Conservation (phyloP, 2,113 vertebrate genomes). For the Protobothrops mucrosquamatus region DNA sequence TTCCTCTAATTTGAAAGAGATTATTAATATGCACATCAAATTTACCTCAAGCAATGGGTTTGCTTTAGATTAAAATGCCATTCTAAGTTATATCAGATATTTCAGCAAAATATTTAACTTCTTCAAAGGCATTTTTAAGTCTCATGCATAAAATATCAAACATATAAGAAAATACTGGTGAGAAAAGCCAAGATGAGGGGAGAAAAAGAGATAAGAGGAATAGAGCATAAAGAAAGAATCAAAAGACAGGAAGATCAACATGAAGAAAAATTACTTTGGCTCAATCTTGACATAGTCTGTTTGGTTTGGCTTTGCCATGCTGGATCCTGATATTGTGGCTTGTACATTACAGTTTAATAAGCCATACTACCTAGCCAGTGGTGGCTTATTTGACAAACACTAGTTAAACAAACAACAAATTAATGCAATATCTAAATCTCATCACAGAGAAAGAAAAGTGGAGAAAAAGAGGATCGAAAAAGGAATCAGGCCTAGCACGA, state of each 20-base stretch:
- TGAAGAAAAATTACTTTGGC: too few species aligned
- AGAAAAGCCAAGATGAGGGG: background rate
- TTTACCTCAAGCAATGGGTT: background rate
- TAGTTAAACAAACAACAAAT: background rate
- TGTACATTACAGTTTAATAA: background rate
- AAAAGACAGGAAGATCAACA: too few species aligned
- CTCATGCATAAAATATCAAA: too few species aligned
- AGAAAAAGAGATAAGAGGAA: background rate
- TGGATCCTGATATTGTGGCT: background rate
- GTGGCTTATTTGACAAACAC: background rate
- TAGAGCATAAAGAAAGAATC: too few species aligned
- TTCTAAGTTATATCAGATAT: background rate
- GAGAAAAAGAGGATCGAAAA: too few species aligned
- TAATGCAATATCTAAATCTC: background rate
- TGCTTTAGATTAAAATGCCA: background rate
- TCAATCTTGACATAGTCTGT: background rate
- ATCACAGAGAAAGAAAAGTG: too few species aligned
- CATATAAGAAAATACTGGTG: background rate
- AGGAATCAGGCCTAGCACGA: background rate
- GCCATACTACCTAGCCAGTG: background rate
- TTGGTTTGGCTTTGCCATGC: background rate
- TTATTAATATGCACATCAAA: background rate
- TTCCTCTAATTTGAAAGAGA: background rate
- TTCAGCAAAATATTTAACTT: background rate
- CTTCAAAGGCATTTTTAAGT: background rate